Evolutionary conservation across 1,140 invertebrate species (phyloP).

Genomic region (Teleogryllus occipitalis): DNA sequence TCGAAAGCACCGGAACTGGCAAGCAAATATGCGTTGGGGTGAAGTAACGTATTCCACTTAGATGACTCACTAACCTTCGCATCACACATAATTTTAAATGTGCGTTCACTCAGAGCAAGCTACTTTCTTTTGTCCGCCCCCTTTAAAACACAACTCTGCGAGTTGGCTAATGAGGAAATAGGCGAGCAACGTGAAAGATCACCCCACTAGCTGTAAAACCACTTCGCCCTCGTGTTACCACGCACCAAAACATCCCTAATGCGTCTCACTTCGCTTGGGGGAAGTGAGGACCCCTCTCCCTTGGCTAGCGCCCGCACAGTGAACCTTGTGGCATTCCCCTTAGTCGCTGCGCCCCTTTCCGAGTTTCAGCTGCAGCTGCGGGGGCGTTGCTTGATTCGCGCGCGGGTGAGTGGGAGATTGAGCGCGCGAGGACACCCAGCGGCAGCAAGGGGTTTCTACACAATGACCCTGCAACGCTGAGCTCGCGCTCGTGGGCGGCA

Average conservation of each 20-base stretch:
- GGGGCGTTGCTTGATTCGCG: neutral
- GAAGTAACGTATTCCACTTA: no score
- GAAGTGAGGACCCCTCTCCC: neutral
- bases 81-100: no score
- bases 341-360: neutral
- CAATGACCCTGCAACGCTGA: no score
- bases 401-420: neutral
- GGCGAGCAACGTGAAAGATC: neutral
- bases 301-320: neutral
- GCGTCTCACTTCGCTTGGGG: neutral
- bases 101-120: no score
- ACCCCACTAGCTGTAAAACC: neutral
- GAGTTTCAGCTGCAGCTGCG: no score
- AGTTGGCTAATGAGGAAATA: neutral
- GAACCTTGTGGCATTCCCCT: neutral
- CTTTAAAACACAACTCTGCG: no score
- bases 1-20: no score
- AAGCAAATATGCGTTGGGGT: no score
- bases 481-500: neutral
- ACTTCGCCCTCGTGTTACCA: neutral
- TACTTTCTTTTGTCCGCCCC: no score
- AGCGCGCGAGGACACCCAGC: no score
- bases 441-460: no score
- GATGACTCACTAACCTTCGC: no score
- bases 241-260: neutral